Evolutionary conservation across 2,888 invertebrate species (phyloP).

Genomic region (Apodemia mormo): DNA sequence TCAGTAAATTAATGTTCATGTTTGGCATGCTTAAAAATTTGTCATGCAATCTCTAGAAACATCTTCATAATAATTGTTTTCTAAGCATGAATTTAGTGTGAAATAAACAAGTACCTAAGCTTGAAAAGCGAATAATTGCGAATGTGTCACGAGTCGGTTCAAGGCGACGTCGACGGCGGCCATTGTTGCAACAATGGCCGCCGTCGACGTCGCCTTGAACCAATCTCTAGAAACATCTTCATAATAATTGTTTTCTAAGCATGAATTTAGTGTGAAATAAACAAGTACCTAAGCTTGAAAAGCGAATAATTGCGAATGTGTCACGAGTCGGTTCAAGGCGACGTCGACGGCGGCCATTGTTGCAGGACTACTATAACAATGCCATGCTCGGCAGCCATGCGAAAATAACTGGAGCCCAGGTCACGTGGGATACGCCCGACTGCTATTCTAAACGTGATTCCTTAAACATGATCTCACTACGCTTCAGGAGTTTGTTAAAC

Average conservation of each 20-base stretch:
- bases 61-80: neutral
- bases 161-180: conserved; percentile 34
- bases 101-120: conserved; percentile 10
- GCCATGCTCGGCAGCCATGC: conserved; percentile 25
- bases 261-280: conserved; percentile 3
- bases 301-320: conserved; percentile 1
- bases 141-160: conserved; percentile 30
- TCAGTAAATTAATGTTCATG: neutral
- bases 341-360: conserved; percentile 27
- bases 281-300: neutral
- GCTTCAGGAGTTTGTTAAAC: neutral
- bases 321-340: conserved; percentile 38
- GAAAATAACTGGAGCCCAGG: neutral
- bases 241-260: neutral
- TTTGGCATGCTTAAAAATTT: no score
- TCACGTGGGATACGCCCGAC: neutral
- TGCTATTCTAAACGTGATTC: neutral
- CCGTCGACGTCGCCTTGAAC: no score
- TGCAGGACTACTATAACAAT: conserved; percentile 11
- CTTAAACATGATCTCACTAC: neutral
- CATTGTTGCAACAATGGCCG: no score
- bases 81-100: neutral
- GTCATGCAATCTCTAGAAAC: neutral
- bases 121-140: neutral
- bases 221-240: conserved; percentile 7